Evolutionary conservation across 2,888 invertebrate genomes (phyloP).

Genomic region (Xanthostigma xanthostigma): DNA sequence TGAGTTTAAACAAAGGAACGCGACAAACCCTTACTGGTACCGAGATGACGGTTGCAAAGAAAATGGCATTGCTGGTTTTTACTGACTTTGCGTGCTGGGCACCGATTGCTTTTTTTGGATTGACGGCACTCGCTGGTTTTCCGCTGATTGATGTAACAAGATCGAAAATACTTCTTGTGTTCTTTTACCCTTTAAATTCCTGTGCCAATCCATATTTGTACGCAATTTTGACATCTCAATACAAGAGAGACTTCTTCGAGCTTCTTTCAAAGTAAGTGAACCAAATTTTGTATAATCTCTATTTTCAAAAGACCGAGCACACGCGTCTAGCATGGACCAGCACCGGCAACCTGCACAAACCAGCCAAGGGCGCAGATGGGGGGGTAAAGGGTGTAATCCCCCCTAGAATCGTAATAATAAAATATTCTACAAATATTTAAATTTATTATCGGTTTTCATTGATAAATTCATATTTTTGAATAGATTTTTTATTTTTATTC

Average conservation of each 20-base stretch:
- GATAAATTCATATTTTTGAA: too few relatives aligned
- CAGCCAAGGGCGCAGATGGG: too few relatives aligned
- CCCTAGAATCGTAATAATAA: too few relatives aligned
- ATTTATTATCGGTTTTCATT: too few relatives aligned
- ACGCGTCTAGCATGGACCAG: too few relatives aligned
- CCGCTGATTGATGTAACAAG: constrained; percentile 71
- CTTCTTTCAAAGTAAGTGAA: constrained; percentile 45
- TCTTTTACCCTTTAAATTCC: constrained; percentile 83
- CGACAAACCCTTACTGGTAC: constrained; percentile 28
- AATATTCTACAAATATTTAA: too few relatives aligned
- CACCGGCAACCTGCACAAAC: too few relatives aligned
- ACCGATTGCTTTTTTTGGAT: constrained; percentile 77
- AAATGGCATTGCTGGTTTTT: constrained; percentile 77
- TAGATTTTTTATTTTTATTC: too few relatives aligned
- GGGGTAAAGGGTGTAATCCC: too few relatives aligned
- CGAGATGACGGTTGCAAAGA: constrained; percentile 66
- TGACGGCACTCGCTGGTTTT: constrained; percentile 71
- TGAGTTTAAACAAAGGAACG: constrained; percentile 58
- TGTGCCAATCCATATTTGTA: constrained; percentile 89
- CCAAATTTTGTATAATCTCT: too few relatives aligned
- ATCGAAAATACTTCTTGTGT: constrained; percentile 69
- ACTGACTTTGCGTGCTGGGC: constrained; percentile 77
- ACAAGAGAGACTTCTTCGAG: constrained; percentile 56
- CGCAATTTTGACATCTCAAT: constrained; percentile 78
- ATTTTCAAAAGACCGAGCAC: too few relatives aligned